Conservation (phyloP, 2,888 invertebrate genomes). For the Rosalia funebris region DNA sequence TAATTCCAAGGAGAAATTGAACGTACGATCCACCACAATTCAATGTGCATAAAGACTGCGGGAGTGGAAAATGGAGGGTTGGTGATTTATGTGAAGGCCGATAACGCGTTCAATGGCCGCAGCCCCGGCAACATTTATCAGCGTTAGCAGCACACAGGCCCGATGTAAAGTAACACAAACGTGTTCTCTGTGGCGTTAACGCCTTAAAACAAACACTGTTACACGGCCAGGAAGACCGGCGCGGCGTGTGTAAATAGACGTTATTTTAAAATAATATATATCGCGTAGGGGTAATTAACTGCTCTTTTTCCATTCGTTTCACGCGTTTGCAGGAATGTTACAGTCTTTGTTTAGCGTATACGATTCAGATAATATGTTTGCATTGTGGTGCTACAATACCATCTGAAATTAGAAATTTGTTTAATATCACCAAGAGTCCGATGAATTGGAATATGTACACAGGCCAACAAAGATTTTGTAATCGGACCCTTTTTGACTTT, state of each 20-base stretch:
- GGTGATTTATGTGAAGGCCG: slow-evolving; percentile 49
- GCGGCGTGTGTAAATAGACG: slow-evolving; percentile 5
- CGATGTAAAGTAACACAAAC: slow-evolving; percentile 30
- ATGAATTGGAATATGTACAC: too few species aligned
- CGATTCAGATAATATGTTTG: too few species aligned
- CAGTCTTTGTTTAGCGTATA: too few species aligned
- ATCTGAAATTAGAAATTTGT: too few species aligned
- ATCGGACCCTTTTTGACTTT: too few species aligned
- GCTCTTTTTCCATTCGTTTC: too few species aligned
- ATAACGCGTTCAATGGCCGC: slow-evolving; percentile 51
- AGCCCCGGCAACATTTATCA: slow-evolving; percentile 49
- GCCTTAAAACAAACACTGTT: slow-evolving; percentile 29
- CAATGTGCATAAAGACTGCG: slow-evolving; percentile 39
- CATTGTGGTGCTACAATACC: too few species aligned
- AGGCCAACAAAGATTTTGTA: too few species aligned
- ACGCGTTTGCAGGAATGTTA: too few species aligned
- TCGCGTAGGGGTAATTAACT: too few species aligned
- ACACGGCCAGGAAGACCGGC: background rate
- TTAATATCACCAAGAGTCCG: too few species aligned
- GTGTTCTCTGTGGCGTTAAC: slow-evolving; percentile 24
- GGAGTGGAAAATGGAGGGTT: slow-evolving; percentile 41
- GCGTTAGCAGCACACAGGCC: slow-evolving; percentile 41
- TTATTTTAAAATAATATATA: slow-evolving; percentile 15
- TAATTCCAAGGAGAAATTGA: slow-evolving; percentile 16
- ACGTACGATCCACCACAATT: slow-evolving; percentile 36